These are phyloP conservation scores for Cebus imitator DNA, from an alignment of 2,113 vertebrate species.

Conservation along the genomic window DNA sequence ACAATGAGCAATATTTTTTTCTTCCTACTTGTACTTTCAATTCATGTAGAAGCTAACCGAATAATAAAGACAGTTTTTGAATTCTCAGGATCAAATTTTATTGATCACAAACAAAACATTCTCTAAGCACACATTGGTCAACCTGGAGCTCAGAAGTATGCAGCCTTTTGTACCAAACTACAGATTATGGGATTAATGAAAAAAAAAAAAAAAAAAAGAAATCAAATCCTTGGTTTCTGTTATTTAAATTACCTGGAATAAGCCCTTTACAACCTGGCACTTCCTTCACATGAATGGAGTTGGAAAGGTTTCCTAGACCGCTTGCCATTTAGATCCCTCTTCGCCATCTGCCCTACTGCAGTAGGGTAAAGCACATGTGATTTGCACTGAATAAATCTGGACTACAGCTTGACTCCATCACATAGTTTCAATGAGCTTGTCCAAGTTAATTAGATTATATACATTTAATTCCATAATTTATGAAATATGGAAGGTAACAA, in stretches of 20 bases:
- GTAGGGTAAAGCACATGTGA: neutral
- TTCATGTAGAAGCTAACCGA: neutral
- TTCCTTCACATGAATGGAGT: neutral
- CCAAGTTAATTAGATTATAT: slow-evolving; percentile 26
- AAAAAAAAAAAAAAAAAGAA: neutral
- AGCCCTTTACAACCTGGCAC: slow-evolving; percentile 2
- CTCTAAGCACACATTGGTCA: neutral
- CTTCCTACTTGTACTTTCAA: neutral
- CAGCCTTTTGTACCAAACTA: neutral
- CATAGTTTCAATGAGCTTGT: neutral
- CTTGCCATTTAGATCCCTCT: slow-evolving; percentile 19
- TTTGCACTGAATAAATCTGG: slow-evolving; percentile 14
- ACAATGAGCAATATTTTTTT: neutral
- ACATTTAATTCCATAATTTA: neutral
- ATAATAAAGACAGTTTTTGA: neutral
- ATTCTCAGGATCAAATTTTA: neutral
- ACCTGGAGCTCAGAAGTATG: neutral
- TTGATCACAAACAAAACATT: neutral
- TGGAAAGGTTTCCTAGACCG: slow-evolving; percentile 22
- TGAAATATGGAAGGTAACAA: neutral
- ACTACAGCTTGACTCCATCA: slow-evolving; percentile 1
- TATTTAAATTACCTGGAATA: slow-evolving; percentile 55
- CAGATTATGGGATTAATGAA: neutral
- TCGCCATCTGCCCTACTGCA: slow-evolving; percentile 28
- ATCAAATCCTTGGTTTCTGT: neutral